Conservation (phyloP, 2,797 vertebrate species). For the Sebastolobus alascanus region DNA sequence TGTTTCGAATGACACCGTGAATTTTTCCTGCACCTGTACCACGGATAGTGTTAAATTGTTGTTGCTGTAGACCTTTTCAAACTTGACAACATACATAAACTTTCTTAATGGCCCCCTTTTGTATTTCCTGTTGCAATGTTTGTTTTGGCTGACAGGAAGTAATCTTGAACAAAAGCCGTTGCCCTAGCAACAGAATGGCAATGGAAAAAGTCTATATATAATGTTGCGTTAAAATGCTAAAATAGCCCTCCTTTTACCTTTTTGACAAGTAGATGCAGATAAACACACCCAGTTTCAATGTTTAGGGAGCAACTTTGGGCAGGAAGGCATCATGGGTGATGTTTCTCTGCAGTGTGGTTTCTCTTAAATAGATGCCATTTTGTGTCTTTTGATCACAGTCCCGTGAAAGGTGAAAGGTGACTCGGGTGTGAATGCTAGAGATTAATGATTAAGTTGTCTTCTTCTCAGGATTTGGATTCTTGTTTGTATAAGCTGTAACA, state of each 20-base stretch:
- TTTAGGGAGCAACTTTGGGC: neutral
- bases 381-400: constrained; percentile 9
- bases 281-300: neutral
- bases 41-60: too few relatives aligned
- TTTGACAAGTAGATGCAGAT: neutral
- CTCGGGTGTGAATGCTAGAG: neutral
- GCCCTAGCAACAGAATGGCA: too few relatives aligned
- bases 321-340: neutral
- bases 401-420: neutral
- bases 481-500: constrained; percentile 2
- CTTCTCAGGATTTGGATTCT: constrained; percentile 2
- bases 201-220: neutral
- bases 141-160: neutral
- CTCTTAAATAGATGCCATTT: neutral
- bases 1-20: too few relatives aligned
- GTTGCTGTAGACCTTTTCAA: too few relatives aligned
- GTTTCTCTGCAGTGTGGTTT: neutral
- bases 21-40: too few relatives aligned
- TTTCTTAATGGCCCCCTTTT: too few relatives aligned
- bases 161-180: neutral
- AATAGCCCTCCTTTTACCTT: neutral
- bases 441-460: constrained; percentile 51
- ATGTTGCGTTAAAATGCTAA: neutral
- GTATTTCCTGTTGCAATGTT: too few relatives aligned
- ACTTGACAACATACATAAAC: too few relatives aligned